Evolutionary conservation across 2,113 vertebrate species (phyloP), one percentile per base, ranked within the genome.

Genomic region (Sinocyclocheilus maitianheensis): DNA sequence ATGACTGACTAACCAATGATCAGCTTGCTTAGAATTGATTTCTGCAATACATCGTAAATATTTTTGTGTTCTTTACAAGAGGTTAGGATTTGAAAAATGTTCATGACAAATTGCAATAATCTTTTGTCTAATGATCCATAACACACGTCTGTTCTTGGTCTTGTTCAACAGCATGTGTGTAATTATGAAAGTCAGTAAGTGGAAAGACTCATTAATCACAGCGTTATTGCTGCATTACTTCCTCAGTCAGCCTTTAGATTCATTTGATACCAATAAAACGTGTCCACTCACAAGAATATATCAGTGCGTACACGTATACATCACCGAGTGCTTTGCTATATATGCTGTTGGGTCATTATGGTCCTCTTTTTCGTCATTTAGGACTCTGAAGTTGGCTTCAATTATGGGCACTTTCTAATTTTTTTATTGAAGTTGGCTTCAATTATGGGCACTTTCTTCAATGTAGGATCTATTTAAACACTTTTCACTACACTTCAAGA

Each of bases 171-270:
- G 37, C 37, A 72, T n/a, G 69, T 43, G 40, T 43, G 37, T 72
- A 72, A 72, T 72, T 72, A 72, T 72, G 9, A 22, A 72, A 72
- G 69, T 43, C 69, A 43, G 69, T 72, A 72, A 72, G 37, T n/a
- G 69, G 37, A 72, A 72, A 40, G 37, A 43, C 69, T 72, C 69
- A 72, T 72, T 67, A 67, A 81, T 81, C 14, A 24, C 22, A 63
- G 58, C 34, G 11, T 63, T 53, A 53, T 65, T n/a, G 62, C 4
- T 0, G 13, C 30, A 71, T 53, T 76, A 85, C 1, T 83, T 88
- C 60, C 48, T 72, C 69, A 72, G 69, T 43, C 69, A 72, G 12
- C 2, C 2, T 72, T 69, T 34, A 34, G 65, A 8, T 3, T 69
- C 2, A 34, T 34, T 34, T 34, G 26, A 8, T 67, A 0, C 13